Percentiles rank a stretch among this genome's conserved stretches.
These are phyloP conservation scores for Metridium senile DNA, from an alignment of 92 coral and sea anemone species.

Conservation along the genomic window DNA sequence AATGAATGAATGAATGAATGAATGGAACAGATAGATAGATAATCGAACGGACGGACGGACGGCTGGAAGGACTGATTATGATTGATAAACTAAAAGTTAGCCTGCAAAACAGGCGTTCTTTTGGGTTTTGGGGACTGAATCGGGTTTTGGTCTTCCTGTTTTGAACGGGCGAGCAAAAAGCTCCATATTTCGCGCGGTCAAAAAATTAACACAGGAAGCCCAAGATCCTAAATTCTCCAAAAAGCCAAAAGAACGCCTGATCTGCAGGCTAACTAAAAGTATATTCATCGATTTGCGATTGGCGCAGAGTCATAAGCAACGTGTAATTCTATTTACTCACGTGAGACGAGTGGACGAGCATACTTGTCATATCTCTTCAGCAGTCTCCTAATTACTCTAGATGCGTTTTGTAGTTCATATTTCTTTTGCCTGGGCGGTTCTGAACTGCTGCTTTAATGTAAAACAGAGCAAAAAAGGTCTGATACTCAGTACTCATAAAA, in stretches of 20 bases:
- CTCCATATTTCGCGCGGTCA: not conserved
- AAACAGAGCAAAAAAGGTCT: not conserved
- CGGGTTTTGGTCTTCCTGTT: not conserved
- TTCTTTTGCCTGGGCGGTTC: conserved; percentile 14
- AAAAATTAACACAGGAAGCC: too few species aligned
- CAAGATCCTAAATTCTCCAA: too few species aligned
- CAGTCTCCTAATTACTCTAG: conserved; percentile 31
- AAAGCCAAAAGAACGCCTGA: too few species aligned
- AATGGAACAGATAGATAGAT: not conserved
- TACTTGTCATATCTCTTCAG: conserved; percentile 61
- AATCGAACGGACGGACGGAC: not conserved
- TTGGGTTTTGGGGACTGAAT: not conserved
- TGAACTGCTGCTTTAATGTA: not conserved
- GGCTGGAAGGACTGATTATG: not conserved
- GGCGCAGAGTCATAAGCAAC: too few species aligned
- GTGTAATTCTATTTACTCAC: too few species aligned
- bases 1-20: not conserved
- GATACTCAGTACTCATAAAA: not conserved
- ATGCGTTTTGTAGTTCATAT: conserved; percentile 43
- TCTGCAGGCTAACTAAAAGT: too few species aligned
- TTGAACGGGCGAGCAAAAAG: not conserved
- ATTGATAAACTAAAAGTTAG: not conserved
- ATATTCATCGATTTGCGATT: too few species aligned
- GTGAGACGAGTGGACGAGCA: conserved; percentile 64
- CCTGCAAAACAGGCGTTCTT: not conserved